Percentiles rank a stretch among this genome's conserved stretches.
Conservation (phyloP, 1,140 invertebrate genomes). For the Tribolium castaneum region DNA sequence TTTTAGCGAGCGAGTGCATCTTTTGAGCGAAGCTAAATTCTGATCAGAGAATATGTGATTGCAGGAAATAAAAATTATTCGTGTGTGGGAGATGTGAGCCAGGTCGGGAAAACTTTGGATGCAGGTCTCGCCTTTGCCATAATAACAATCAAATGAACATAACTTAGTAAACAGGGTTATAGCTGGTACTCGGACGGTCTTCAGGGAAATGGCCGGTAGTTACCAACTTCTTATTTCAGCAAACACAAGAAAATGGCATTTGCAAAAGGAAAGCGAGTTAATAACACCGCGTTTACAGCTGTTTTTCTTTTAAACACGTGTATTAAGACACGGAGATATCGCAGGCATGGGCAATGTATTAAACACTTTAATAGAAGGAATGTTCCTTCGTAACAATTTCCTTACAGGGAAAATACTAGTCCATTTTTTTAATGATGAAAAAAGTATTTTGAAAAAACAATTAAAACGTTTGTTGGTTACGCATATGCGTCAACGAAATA, state of each 20-base stretch:
- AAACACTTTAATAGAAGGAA: no score
- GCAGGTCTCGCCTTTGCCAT: slow-evolving; percentile 44
- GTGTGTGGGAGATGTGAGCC: no score
- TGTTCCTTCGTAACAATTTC: no score
- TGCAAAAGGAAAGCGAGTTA: slow-evolving; percentile 11
- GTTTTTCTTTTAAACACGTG: not conserved
- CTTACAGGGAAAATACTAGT: no score
- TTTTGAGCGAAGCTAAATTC: no score
- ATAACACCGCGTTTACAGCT: slow-evolving; percentile 3
- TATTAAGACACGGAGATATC: no score
- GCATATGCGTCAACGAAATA: no score
- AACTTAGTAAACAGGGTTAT: slow-evolving; percentile 48
- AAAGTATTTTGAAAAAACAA: no score
- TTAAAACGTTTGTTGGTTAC: no score
- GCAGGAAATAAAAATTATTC: slow-evolving; percentile 3
- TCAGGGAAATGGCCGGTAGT: slow-evolving; percentile 40
- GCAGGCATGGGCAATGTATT: no score
- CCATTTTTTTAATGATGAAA: no score
- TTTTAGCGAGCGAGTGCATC: not conserved
- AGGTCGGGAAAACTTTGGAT: slow-evolving; percentile 12
- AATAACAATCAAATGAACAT: slow-evolving; percentile 51
- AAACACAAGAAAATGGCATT: slow-evolving; percentile 27
- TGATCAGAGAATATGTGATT: not conserved
- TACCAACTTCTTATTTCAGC: slow-evolving; percentile 39
- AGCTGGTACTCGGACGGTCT: slow-evolving; percentile 42